phyloP scores from a whole-genome alignment of 2,113 vertebrate genomes.

The Syrrhaptes paradoxus region DNA sequence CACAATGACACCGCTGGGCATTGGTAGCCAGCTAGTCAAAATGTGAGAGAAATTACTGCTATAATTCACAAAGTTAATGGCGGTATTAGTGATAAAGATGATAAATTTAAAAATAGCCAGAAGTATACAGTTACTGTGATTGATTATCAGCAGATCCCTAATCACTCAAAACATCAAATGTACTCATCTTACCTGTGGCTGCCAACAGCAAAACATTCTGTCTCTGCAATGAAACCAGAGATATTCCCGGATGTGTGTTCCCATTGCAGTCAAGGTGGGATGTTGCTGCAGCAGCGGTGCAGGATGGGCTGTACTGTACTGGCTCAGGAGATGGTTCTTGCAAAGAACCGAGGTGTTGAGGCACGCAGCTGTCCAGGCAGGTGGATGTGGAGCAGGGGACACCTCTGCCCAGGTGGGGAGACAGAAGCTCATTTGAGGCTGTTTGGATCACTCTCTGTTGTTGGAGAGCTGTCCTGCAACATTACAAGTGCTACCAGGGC shows the following conservation, averaged over 20 bases:
- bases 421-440: neutral
- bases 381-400: neutral
- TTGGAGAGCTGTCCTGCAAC: neutral
- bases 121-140: neutral
- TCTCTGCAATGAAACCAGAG: neutral
- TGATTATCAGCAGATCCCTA: neutral
- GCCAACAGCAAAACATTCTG: neutral
- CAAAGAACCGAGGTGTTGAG: neutral
- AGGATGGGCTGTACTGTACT: neutral
- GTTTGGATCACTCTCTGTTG: neutral
- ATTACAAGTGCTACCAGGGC: neutral
- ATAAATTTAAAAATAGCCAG: neutral
- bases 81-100: neutral
- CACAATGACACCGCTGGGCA: neutral
- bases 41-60: neutral
- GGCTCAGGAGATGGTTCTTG: neutral
- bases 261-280: rapidly evolving
- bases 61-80: neutral
- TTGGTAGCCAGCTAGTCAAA: neutral
- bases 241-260: rapidly evolving
- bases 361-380: no score
- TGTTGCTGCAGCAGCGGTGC: neutral
- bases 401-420: neutral
- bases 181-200: neutral
- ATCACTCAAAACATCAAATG: neutral